Percentiles rank a stretch among this genome's conserved stretches.
phyloP scores from a whole-genome alignment of 1,140 invertebrate species.

The Drosophila kurseongensis region DNA sequence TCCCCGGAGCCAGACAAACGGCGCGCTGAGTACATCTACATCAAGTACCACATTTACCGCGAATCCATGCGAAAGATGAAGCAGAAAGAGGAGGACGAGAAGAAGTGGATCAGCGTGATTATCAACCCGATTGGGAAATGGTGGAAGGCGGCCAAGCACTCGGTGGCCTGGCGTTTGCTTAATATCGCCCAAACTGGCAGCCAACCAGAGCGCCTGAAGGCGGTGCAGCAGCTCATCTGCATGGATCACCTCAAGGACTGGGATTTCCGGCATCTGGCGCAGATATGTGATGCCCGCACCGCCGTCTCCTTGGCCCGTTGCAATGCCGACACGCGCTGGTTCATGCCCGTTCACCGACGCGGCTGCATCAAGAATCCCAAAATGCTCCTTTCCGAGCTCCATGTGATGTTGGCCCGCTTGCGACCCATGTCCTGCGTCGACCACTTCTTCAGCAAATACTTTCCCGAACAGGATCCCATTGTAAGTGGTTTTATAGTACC shows the following conservation, averaged over 20 bases:
- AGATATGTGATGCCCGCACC: conserved; percentile 88
- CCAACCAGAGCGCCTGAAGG: conserved; percentile 83
- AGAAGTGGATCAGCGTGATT: conserved; percentile 83
- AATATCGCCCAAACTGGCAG: conserved; percentile 84
- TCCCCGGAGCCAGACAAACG: conserved; percentile 72
- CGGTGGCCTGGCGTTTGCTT: conserved; percentile 85
- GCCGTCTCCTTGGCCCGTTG: conserved; percentile 87
- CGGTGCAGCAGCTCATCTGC: conserved; percentile 83
- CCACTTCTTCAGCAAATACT: conserved; percentile 83
- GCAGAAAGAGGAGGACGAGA: conserved; percentile 78
- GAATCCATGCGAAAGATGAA: conserved; percentile 81
- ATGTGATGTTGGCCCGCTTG: conserved; percentile 63
- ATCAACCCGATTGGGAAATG: conserved; percentile 84
- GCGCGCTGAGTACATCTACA: conserved; percentile 83
- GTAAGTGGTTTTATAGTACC: conserved; percentile 42
- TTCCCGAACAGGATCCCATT: conserved; percentile 67
- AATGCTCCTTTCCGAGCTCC: conserved; percentile 72
- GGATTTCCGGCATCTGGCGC: conserved; percentile 88
- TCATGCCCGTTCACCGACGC: conserved; percentile 84
- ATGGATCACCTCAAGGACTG: conserved; percentile 85
- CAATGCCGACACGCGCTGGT: conserved; percentile 85
- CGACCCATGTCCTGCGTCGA: conserved; percentile 71
- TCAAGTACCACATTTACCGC: conserved; percentile 83
- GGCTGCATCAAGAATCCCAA: conserved; percentile 82
- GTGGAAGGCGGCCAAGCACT: conserved; percentile 85